phyloP scores from a whole-genome alignment of 1,140 invertebrate genomes.

The Diorhabda carinulata region DNA sequence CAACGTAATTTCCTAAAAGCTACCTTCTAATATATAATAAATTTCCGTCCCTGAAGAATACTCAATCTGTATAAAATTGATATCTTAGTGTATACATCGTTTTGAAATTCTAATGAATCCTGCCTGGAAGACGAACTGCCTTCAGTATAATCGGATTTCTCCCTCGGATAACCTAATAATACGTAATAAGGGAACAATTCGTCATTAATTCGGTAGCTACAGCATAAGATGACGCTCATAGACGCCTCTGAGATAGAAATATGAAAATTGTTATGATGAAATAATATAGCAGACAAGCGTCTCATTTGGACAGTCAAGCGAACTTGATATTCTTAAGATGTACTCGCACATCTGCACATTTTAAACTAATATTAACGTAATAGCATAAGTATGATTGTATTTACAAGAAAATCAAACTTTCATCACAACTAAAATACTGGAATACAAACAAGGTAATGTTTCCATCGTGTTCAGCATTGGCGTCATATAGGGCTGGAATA shows the following conservation, averaged over 20 bases:
- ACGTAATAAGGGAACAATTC: conserved; percentile 34
- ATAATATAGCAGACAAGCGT: conserved; percentile 31
- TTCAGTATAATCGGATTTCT: conserved; percentile 29
- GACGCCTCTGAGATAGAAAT: conserved; percentile 27
- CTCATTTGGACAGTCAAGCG: conserved; percentile 31
- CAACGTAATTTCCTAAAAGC: no score
- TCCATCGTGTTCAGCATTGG: no score
- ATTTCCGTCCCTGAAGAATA: not conserved
- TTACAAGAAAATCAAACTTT: conserved; percentile 16
- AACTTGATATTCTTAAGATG: not conserved
- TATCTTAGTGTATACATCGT: conserved; percentile 5
- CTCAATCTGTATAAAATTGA: not conserved
- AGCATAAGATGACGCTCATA: conserved; percentile 28
- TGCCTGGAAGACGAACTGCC: conserved; percentile 26
- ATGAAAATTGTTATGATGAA: conserved; percentile 32
- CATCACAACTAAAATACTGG: no score
- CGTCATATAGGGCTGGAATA: no score
- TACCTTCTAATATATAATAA: no score
- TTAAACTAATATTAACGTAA: conserved; percentile 26
- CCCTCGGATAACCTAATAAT: conserved; percentile 31
- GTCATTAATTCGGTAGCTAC: conserved; percentile 33
- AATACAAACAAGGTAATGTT: no score
- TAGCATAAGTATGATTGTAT: conserved; percentile 24
- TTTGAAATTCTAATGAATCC: conserved; percentile 20
- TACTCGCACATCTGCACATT: conserved; percentile 23